A percentile compares a stretch with the other conserved stretches of the same genome.
phyloP scores from a whole-genome alignment of 2,113 vertebrate species.

The Apus apus region DNA sequence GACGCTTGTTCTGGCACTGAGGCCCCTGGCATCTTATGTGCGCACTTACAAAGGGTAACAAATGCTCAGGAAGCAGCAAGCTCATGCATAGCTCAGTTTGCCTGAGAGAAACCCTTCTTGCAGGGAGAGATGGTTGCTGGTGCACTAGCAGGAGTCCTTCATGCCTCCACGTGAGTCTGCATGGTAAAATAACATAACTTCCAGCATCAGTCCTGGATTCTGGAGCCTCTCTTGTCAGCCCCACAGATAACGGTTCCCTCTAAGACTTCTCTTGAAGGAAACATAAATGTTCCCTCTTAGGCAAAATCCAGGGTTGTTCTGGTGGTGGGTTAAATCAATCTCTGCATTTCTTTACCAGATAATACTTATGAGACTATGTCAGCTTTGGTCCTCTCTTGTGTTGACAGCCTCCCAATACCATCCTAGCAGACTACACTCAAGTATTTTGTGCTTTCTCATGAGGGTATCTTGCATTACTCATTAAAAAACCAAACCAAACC shows the following conservation, averaged over 20 bases:
- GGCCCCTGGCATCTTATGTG: neutral
- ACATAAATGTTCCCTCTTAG: accelerated
- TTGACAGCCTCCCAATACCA: neutral
- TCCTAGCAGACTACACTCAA: neutral
- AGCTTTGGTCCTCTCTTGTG: neutral
- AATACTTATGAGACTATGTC: neutral
- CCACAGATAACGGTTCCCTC: neutral
- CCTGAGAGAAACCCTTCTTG: neutral
- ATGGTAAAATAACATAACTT: accelerated
- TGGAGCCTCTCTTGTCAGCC: neutral
- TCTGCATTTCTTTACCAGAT: neutral
- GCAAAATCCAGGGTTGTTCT: neutral
- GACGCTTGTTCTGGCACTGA: slow-evolving; percentile 41
- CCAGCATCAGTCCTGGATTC: neutral
- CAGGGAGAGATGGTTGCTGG: neutral
- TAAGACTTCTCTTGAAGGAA: neutral
- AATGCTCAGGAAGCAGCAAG: neutral
- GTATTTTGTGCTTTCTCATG: neutral
- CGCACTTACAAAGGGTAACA: neutral
- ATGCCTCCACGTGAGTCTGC: accelerated
- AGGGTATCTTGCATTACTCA: neutral
- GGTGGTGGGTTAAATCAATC: neutral
- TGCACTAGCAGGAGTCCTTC: neutral
- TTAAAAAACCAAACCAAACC: neutral
- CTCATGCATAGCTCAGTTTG: neutral